Conservation (phyloP, 1,140 invertebrate genomes). For the Zaprionus nigranus region DNA sequence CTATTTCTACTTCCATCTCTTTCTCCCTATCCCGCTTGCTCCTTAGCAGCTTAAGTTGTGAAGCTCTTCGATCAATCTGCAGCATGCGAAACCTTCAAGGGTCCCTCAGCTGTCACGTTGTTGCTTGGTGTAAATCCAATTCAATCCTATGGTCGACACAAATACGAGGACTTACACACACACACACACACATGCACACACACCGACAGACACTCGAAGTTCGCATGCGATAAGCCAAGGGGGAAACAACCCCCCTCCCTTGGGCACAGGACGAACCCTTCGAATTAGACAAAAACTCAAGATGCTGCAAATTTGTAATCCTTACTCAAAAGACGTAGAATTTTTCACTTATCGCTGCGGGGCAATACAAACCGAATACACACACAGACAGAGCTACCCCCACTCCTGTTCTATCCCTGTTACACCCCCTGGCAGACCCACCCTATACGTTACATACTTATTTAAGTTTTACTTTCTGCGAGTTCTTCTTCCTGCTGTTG, state of each 20-base stretch:
- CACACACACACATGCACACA: constrained; percentile 9
- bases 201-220: constrained; percentile 20
- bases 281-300: constrained; percentile 77
- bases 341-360: constrained; percentile 76
- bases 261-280: constrained; percentile 36
- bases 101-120: constrained; percentile 50
- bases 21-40: neutral
- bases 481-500: constrained; percentile 50
- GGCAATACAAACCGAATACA: constrained; percentile 31
- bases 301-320: constrained; percentile 81
- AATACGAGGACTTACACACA: constrained; percentile 18
- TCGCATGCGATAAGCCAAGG: constrained; percentile 38
- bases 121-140: constrained; percentile 72
- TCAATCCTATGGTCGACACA: constrained; percentile 66
- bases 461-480: constrained; percentile 76
- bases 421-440: constrained; percentile 21
- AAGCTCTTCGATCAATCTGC: constrained; percentile 52
- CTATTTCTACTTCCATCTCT: neutral
- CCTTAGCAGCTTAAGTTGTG: constrained; percentile 31
- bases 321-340: constrained; percentile 64
- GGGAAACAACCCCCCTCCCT: constrained; percentile 12
- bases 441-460: constrained; percentile 62
- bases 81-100: constrained; percentile 46
- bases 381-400: constrained; percentile 19
- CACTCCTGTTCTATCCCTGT: neutral